Evolutionary conservation across 2,797 vertebrate species (phyloP).

Genomic region (Crax fasciolata): DNA sequence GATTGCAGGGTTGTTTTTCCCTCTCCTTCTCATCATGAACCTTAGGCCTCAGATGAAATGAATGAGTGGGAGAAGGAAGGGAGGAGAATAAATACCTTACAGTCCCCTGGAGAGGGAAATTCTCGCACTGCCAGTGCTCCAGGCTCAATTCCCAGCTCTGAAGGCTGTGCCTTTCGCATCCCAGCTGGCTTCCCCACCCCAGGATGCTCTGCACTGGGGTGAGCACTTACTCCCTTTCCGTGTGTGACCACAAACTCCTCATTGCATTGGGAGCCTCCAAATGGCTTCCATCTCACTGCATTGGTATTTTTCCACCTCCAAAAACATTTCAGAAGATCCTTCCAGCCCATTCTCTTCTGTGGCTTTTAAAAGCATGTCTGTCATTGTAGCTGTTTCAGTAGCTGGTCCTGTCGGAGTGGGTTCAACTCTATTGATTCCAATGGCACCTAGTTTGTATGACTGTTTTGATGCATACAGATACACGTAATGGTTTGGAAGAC

Average conservation of each 20-base stretch:
- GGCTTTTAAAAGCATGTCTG: neutral
- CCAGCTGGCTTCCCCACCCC: neutral
- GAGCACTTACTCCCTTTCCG: neutral
- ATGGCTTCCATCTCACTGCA: neutral
- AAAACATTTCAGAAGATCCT: neutral
- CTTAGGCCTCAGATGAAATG: neutral
- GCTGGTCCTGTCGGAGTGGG: neutral
- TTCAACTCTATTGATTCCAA: neutral
- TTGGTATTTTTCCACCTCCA: conserved; percentile 22
- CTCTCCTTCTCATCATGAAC: neutral
- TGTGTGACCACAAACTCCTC: neutral
- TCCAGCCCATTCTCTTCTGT: neutral
- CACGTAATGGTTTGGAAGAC: conserved; percentile 38
- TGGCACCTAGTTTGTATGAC: conserved; percentile 27
- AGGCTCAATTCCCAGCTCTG: conserved; percentile 14
- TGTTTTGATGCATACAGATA: conserved; percentile 36
- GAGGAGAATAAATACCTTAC: conserved; percentile 36
- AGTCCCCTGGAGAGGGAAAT: conserved; percentile 14
- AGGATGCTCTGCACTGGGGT: neutral
- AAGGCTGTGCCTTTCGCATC: conserved; percentile 14
- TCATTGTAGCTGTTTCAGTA: conserved; percentile 15
- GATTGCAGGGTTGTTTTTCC: neutral
- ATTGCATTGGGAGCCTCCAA: neutral
- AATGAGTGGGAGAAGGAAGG: conserved; percentile 51
- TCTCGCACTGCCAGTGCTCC: neutral